phyloP scores from a whole-genome alignment of 1,140 invertebrate genomes.

The Polyergus mexicanus region DNA sequence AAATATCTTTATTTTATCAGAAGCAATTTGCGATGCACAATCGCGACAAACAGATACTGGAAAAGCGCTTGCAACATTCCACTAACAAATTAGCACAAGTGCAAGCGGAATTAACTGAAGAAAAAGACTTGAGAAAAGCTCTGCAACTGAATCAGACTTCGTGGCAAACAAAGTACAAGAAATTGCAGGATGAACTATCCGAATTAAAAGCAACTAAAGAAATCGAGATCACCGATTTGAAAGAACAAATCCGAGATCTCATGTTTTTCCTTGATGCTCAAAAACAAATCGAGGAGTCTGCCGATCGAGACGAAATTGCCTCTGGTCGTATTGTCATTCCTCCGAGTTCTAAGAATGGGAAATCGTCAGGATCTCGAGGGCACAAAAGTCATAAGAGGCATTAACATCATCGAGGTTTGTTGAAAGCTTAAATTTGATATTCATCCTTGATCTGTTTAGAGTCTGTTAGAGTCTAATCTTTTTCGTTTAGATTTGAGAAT shows the following conservation, averaged over 20 bases:
- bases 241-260: constrained; percentile 97
- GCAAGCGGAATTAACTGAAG: constrained; percentile 91
- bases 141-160: constrained; percentile 92
- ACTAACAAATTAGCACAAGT: constrained; percentile 88
- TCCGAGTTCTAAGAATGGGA: constrained; percentile 45
- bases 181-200: constrained; percentile 89
- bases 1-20: constrained; percentile 67
- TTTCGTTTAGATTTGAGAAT: not conserved
- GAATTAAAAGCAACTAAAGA: constrained; percentile 88
- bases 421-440: constrained; percentile 33
- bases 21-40: constrained; percentile 84
- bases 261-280: constrained; percentile 98
- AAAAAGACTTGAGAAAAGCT: constrained; percentile 92
- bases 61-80: constrained; percentile 89
- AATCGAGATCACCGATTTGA: constrained; percentile 92
- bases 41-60: constrained; percentile 90
- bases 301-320: constrained; percentile 90
- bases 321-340: constrained; percentile 90
- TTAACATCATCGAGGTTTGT: constrained; percentile 34
- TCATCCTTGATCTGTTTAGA: not conserved
- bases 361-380: constrained; percentile 59
- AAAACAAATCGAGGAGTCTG: constrained; percentile 89
- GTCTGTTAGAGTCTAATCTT: not conserved
- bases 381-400: constrained; percentile 65
- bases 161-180: constrained; percentile 91